Percentiles rank a stretch among this genome's conserved stretches.
Conservation (phyloP, 2,888 invertebrate species). For the Tipula unca region DNA sequence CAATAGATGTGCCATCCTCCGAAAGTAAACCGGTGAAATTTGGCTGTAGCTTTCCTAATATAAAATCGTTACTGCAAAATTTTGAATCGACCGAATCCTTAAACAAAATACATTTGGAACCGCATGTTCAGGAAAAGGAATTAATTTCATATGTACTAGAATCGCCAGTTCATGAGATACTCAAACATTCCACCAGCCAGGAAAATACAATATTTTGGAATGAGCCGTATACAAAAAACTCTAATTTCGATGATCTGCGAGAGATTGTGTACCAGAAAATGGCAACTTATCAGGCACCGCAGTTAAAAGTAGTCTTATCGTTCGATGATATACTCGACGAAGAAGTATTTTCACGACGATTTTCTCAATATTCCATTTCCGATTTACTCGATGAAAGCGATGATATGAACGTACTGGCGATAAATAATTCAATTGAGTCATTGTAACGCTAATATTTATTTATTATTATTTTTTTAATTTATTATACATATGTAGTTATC, state of each 20-base stretch:
- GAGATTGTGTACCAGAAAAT: background rate
- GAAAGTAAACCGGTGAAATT: background rate
- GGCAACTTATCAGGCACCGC: background rate
- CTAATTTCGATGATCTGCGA: background rate
- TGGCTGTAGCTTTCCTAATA: slow-evolving; percentile 2
- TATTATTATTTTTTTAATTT: background rate
- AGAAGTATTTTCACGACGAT: slow-evolving; percentile 33
- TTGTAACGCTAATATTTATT: background rate
- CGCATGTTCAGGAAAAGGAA: background rate
- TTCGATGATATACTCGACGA: slow-evolving; percentile 20
- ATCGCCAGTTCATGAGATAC: background rate
- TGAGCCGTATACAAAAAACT: background rate
- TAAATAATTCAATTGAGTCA: background rate
- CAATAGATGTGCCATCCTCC: background rate
- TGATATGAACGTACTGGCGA: background rate
- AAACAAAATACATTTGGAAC: background rate
- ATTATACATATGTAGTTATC: background rate
- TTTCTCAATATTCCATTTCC: slow-evolving; percentile 41
- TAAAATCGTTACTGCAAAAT: slow-evolving; percentile 14
- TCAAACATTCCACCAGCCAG: background rate
- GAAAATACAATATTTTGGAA: slow-evolving; percentile 1
- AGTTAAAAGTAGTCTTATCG: background rate
- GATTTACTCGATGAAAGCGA: slow-evolving; percentile 33
- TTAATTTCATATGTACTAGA: background rate
- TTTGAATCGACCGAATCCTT: background rate